Evolutionary conservation across 2,888 invertebrate species (phyloP), one percentile per base, ranked within the genome.

Genomic region (Desoria tigrina): DNA sequence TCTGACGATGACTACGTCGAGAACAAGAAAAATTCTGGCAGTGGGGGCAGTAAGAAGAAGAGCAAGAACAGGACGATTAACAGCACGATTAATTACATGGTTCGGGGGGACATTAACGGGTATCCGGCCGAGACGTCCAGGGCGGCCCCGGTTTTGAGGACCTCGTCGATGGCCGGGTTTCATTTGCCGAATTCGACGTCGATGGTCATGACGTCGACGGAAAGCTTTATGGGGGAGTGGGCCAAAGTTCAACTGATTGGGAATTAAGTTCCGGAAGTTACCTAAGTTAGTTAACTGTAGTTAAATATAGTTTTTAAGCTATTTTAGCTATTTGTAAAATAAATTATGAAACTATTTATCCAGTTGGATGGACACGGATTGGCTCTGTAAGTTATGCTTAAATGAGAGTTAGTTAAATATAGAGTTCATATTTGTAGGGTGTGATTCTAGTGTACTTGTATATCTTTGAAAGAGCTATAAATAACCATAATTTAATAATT

Each of bases 161-260:
- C 7, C 16, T 6, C 14, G 4, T 18, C 51, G 11, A 51, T 51
- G 51, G 4, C 51, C 4, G 9, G 4, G 4, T 51, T 26, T 16
- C 27, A 26, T 4, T 23, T 23, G 27, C 23, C 51, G 3, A 26
- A 9, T 24, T 51, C 51, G 4, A 21, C 51, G 26, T 7, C 16
- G 51, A 18, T 14, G 16, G 4, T 27, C 6, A 6, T 7, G 3
- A 26, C 23, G 4, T 27, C 51, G 16, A 39, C 39, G 32, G 63
- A 71, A 32, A 66, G 65, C 24, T 71, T 68, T 42, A 51, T 71
- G 24, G 27, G 63, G 21, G 71, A 71, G 53, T 71, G 71, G 71
- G 66, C 71, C 51, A 66, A 68, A 58, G 68, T 71, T 24, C 71
- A 71, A 53, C 61, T 71, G 28, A 71, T 71, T 45, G 67, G 67